A percentile compares a stretch with the other conserved stretches of the same genome.
phyloP scores from a whole-genome alignment of 2,888 invertebrate species.

The Phengaris alcon region DNA sequence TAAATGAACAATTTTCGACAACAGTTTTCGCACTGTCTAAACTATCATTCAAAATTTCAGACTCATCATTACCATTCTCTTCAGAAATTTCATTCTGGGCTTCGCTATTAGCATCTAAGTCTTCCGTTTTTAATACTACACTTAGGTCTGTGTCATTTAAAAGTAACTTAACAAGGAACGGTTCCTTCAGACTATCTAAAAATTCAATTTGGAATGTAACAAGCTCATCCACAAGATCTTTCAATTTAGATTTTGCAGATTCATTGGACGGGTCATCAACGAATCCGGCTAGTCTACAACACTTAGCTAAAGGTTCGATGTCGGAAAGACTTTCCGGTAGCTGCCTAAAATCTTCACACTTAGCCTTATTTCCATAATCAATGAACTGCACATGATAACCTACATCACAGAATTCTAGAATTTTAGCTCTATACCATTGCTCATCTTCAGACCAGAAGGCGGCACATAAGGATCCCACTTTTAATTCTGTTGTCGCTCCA shows the following conservation, averaged over 20 bases:
- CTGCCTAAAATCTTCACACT: constrained; percentile 78
- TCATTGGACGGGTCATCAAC: constrained; percentile 70
- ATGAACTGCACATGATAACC: constrained; percentile 82
- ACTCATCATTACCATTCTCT: constrained; percentile 28
- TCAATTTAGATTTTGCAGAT: constrained; percentile 56
- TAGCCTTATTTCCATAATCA: constrained; percentile 85
- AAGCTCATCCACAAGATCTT: constrained; percentile 56
- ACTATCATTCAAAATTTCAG: constrained; percentile 49
- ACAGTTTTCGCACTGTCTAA: constrained; percentile 64
- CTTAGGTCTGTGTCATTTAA: constrained; percentile 73
- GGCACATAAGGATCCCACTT: constrained; percentile 81
- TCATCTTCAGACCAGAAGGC: constrained; percentile 83
- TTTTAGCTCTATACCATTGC: constrained; percentile 83
- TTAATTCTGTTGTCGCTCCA: constrained; percentile 69
- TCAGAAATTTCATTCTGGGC: constrained; percentile 31
- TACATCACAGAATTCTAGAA: constrained; percentile 78
- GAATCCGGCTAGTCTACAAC: constrained; percentile 78
- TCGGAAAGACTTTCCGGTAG: constrained; percentile 80
- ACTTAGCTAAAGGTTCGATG: constrained; percentile 81
- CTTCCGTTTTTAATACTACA: constrained; percentile 39
- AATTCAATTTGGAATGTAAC: constrained; percentile 80
- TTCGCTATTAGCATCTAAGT: constrained; percentile 32
- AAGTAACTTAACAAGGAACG: constrained; percentile 79
- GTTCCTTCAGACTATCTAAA: constrained; percentile 78
- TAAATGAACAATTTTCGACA: constrained; percentile 61